Evolutionary conservation across 2,888 invertebrate species (phyloP).

Genomic region (Strigamia crassipes): DNA sequence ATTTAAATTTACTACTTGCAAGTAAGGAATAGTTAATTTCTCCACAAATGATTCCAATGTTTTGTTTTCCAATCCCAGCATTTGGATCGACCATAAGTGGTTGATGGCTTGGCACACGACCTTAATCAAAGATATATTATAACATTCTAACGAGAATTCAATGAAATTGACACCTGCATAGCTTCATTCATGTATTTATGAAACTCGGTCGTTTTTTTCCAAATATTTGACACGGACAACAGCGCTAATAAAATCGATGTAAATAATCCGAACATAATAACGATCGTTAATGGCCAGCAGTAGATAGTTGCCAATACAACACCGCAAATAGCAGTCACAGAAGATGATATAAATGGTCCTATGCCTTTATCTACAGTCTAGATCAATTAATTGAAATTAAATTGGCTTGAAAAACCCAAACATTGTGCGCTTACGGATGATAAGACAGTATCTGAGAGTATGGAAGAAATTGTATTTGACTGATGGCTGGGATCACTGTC

Average conservation of each 20-base stretch:
- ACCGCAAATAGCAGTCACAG: not conserved
- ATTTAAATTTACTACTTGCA: slow-evolving; percentile 6
- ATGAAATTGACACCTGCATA: not conserved
- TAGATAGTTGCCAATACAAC: not conserved
- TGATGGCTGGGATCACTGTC: not conserved
- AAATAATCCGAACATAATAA: not conserved
- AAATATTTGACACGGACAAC: not conserved
- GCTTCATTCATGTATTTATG: not conserved
- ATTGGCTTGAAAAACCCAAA: not conserved
- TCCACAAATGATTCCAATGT: slow-evolving; percentile 15
- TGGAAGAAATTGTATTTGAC: not conserved
- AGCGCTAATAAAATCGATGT: not conserved
- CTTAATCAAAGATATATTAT: not conserved
- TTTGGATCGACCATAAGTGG: slow-evolving; percentile 11
- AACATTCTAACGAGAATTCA: not conserved
- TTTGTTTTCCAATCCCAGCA: not conserved
- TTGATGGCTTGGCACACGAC: not conserved
- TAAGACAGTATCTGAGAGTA: not conserved
- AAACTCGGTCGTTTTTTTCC: not conserved
- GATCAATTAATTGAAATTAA: not conserved
- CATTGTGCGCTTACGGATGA: not conserved
- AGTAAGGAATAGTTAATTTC: slow-evolving; percentile 16
- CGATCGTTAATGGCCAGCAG: not conserved
- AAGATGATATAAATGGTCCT: not conserved
- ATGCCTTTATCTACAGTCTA: not conserved